Percentiles rank a stretch among this genome's conserved stretches.
Conservation (phyloP, 2,888 invertebrate genomes). For the Ecdyonurus torrentis region DNA sequence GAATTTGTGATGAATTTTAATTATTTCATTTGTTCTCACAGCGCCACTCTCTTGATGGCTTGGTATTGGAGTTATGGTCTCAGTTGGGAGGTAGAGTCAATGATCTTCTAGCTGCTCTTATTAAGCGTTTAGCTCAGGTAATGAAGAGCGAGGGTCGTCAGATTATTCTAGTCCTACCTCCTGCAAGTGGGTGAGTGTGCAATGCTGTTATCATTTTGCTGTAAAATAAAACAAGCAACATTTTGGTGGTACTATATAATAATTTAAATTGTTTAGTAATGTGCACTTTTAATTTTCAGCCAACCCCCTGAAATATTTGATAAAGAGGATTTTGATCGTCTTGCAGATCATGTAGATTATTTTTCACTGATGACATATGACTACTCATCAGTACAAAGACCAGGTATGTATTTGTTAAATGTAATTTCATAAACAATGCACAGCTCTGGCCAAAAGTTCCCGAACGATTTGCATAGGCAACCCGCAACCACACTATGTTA, state of each 20-base stretch:
- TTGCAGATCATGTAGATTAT: slow-evolving; percentile 60
- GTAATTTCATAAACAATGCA: too few species aligned
- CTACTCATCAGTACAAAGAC: slow-evolving; percentile 64
- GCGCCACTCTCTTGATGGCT: slow-evolving; percentile 71
- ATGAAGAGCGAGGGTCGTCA: slow-evolving; percentile 30
- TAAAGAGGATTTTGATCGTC: slow-evolving; percentile 53
- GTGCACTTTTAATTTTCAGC: slow-evolving; percentile 16
- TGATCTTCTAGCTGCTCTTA: slow-evolving; percentile 38
- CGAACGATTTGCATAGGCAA: too few species aligned
- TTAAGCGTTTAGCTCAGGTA: slow-evolving; percentile 42
- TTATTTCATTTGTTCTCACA: slow-evolving; percentile 28
- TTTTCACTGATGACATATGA: slow-evolving; percentile 98
- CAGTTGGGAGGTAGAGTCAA: slow-evolving; percentile 53
- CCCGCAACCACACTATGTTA: too few species aligned
- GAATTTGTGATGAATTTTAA: background rate
- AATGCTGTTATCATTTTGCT: background rate
- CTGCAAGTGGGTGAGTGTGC: slow-evolving; percentile 35
- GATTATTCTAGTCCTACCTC: slow-evolving; percentile 64
- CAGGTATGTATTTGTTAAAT: slow-evolving; percentile 45
- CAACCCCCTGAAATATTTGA: slow-evolving; percentile 42
- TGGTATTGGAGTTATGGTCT: slow-evolving; percentile 80
- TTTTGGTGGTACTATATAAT: too few species aligned
- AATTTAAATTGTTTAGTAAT: too few species aligned
- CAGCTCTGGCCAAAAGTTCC: too few species aligned
- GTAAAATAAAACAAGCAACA: background rate